Conservation (phyloP, 1,140 invertebrate genomes). For the Lamellibrachia luymesi region DNA sequence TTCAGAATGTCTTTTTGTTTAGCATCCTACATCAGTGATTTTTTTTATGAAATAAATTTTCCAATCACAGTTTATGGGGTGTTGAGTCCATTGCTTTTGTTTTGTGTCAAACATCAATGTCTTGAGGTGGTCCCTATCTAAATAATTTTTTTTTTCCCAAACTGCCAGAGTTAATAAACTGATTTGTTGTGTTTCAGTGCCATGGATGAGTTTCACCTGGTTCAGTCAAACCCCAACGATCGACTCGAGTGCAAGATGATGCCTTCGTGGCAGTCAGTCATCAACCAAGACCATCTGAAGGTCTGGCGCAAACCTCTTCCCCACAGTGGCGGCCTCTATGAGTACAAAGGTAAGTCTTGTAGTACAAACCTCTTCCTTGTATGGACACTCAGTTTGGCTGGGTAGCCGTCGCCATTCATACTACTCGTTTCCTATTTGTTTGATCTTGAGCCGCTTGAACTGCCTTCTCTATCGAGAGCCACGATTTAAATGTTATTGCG, state of each 20-base stretch:
- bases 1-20: no score
- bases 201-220: constrained; percentile 20
- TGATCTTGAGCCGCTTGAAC: no score
- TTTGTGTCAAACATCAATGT: not conserved
- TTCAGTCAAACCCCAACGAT: constrained; percentile 16
- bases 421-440: no score
- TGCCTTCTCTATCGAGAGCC: no score
- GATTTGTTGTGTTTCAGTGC: constrained; percentile 15
- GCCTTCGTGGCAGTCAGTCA: constrained; percentile 46
- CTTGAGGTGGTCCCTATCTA: not conserved
- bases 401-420: no score
- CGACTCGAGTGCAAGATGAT: constrained; percentile 24
- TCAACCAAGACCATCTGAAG: constrained; percentile 45
- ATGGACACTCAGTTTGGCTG: not conserved
- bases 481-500: no score
- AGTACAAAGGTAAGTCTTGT: constrained; percentile 53
- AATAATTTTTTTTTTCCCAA: no score
- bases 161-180: not conserved
- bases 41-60: no score
- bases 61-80: no score
- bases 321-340: constrained; percentile 43
- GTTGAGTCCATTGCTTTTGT: no score
- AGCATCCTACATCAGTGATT: no score
- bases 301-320: constrained; percentile 52
- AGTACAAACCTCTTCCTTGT: not conserved